Evolutionary conservation across 2,888 invertebrate genomes (phyloP), one percentile per base, ranked within the genome.

Genomic region (Shargacucullia verbasci): DNA sequence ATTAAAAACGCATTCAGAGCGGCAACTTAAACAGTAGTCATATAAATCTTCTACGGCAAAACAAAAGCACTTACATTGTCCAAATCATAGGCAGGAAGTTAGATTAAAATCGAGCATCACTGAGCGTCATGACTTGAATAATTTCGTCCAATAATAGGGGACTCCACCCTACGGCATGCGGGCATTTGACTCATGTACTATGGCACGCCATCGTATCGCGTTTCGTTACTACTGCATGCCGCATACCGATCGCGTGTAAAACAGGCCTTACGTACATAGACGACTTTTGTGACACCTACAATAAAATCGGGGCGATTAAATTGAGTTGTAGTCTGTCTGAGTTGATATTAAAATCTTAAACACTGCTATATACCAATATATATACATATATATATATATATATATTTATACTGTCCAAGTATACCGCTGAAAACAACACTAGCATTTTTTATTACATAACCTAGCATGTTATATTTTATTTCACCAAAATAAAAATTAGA

Each of bases 91-190:
- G 64, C 84, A 83, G 83, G 88, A 87, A 84, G 83, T 83, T 74
- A 87, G 89, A 91, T 90, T 87, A 90, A 84, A 82, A 89, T 91
- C 89, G 79, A 74, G 81, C 83, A 84, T 85, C 83, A 84, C 80
- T 82, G 74, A 73, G 71, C 76, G 75, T 79, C 81, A 82, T 84
- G 85, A 84, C 80, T 85, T 86, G 84, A 77, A 87, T 89, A 89
- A 90, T 90, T 84, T 80, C 74, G 77, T 86, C 84, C 86, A 89
- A 88, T 88, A 89, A 88, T 85, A 87, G 87, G 87, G 88, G 85
- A 82, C 76, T 72, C 77, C 80, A 80, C 85, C 86, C 80, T 81
- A 74, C 46, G 70, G 78, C 74, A 90, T 91, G 88, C 90, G 91
- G 91, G 92, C 77, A 85, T 87, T 76, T 81, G 72, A 83, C 78